These are phyloP conservation scores for Poeciliopsis retropinna DNA, from an alignment of 2,113 vertebrate genomes.

Conservation along the genomic window DNA sequence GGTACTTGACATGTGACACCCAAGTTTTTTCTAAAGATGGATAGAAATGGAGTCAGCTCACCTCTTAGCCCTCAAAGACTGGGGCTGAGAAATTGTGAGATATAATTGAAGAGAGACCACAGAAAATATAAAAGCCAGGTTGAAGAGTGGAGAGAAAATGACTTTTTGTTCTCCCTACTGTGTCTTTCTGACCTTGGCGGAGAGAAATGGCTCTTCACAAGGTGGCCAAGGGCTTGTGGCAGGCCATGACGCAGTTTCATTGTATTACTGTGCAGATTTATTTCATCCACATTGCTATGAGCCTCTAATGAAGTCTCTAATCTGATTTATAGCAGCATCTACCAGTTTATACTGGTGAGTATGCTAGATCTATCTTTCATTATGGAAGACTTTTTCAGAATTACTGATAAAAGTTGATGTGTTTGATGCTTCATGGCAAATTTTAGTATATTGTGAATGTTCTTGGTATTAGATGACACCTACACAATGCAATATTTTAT, in stretches of 20 bases:
- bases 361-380: not conserved
- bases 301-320: constrained; percentile 4
- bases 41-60: constrained; percentile 46
- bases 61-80: constrained; percentile 16
- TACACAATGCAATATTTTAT: too few species aligned
- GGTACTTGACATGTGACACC: constrained; percentile 54
- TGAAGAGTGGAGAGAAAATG: constrained; percentile 14
- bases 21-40: constrained; percentile 47
- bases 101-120: constrained; percentile 32
- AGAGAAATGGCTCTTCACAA: constrained; percentile 23
- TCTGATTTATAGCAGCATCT: constrained; percentile 13
- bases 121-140: constrained; percentile 13
- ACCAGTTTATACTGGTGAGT: not conserved
- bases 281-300: constrained; percentile 7
- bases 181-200: constrained; percentile 42
- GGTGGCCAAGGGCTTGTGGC: constrained; percentile 16
- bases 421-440: constrained; percentile 7
- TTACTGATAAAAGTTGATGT: not conserved
- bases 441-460: not conserved
- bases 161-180: constrained; percentile 31
- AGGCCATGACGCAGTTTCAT: constrained; percentile 1
- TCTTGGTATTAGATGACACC: not conserved
- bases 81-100: constrained; percentile 22
- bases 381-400: not conserved
- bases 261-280: constrained; percentile 17